Conservation (phyloP, 1,140 invertebrate species). For the Hydropsyche tenuis region DNA sequence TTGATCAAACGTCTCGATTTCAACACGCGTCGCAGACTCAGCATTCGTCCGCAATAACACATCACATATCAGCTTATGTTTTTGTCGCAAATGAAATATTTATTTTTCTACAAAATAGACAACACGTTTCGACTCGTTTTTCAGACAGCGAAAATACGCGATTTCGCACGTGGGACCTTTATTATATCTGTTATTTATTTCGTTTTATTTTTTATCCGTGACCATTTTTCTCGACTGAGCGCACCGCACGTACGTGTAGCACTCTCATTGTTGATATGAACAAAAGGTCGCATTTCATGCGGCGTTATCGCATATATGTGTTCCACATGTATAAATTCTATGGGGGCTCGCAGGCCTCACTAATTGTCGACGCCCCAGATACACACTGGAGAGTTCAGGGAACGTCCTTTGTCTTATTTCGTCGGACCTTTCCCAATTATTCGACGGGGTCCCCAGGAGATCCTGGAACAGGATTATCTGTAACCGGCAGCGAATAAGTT, state of each 20-base stretch:
- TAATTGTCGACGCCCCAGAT: neutral
- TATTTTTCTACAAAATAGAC: too few species aligned
- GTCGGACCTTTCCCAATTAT: constrained; percentile 23
- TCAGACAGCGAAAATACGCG: neutral
- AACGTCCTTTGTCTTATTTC: constrained; percentile 22
- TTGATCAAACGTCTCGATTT: too few species aligned
- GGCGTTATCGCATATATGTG: neutral
- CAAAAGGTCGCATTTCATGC: constrained; percentile 15
- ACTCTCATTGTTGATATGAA: neutral
- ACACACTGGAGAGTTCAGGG: neutral
- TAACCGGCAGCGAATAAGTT: constrained; percentile 9
- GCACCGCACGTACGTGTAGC: neutral
- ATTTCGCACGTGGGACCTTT: neutral
- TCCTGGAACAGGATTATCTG: constrained; percentile 3
- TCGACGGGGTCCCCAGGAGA: neutral
- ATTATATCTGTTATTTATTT: neutral
- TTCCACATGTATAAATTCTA: neutral
- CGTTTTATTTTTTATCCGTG: neutral
- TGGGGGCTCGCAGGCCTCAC: neutral
- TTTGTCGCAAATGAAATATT: too few species aligned
- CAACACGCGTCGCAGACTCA: too few species aligned
- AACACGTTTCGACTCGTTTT: neutral
- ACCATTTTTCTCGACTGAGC: neutral
- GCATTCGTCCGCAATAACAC: too few species aligned
- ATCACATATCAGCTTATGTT: too few species aligned